A percentile compares a stretch with the other conserved stretches of the same genome.
Conservation (phyloP, 2,113 vertebrate genomes). For the Dolichotis patagonum region DNA sequence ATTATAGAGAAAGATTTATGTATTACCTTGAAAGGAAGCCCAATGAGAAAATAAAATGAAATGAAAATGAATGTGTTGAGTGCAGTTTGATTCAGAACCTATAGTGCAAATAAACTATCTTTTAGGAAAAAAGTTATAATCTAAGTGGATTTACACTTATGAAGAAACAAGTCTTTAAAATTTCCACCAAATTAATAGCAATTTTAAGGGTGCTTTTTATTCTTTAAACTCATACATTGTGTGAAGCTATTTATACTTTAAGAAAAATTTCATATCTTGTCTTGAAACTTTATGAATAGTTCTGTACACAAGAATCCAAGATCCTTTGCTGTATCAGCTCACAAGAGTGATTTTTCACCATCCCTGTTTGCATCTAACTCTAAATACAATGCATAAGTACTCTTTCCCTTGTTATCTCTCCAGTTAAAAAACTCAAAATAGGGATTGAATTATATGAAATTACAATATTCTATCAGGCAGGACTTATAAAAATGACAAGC, state of each 20-base stretch:
- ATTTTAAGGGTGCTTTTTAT: slow-evolving; percentile 18
- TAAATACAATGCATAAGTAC: slow-evolving; percentile 5
- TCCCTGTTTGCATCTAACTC: slow-evolving; percentile 12
- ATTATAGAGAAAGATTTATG: not conserved
- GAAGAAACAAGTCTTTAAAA: not conserved
- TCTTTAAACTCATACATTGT: slow-evolving; percentile 29
- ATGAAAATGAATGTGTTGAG: not conserved
- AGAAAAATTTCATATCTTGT: not conserved
- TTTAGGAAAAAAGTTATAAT: slow-evolving; percentile 2
- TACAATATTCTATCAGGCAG: not conserved
- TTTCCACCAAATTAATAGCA: not conserved
- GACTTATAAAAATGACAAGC: not conserved
- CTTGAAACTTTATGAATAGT: not conserved
- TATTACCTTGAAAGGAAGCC: not conserved
- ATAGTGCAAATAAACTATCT: not conserved
- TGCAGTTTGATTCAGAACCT: not conserved
- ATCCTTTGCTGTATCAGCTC: not conserved
- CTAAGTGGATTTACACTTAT: not conserved
- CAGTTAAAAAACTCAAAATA: not conserved
- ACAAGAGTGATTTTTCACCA: slow-evolving; percentile 45
- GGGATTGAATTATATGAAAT: not conserved
- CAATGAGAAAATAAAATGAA: not conserved
- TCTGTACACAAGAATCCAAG: not conserved
- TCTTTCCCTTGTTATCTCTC: not conserved
- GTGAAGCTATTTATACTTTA: slow-evolving; percentile 47